Conservation (phyloP, 2,113 vertebrate genomes). For the Daphoenositta chrysoptera region DNA sequence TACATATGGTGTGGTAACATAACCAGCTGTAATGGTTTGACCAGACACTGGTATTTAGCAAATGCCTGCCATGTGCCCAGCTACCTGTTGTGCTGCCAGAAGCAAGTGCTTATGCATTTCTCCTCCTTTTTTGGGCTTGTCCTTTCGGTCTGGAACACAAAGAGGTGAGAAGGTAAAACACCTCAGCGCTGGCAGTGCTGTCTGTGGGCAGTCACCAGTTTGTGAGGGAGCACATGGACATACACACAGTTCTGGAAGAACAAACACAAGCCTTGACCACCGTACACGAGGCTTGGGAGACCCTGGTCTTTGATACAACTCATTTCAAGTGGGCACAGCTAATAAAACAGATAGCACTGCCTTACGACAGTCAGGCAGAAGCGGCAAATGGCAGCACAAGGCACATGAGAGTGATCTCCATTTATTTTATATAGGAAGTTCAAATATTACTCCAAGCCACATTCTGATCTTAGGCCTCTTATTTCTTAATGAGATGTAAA, state of each 20-base stretch:
- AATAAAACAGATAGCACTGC: background rate
- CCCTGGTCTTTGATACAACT: background rate
- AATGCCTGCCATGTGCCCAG: background rate
- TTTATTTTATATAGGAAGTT: background rate
- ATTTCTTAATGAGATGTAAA: background rate
- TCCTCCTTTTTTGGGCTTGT: background rate
- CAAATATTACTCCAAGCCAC: background rate
- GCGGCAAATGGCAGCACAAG: background rate
- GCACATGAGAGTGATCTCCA: background rate
- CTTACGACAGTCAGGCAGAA: background rate
- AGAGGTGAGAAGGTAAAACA: background rate
- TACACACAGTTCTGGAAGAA: background rate
- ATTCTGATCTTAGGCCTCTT: background rate
- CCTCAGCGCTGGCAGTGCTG: background rate
- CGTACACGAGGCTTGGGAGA: accelerated
- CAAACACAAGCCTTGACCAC: background rate
- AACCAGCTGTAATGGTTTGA: conserved; percentile 1
- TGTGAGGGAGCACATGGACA: background rate
- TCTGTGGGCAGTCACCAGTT: accelerated
- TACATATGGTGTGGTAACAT: background rate
- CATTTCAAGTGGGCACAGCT: background rate
- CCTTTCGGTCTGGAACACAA: background rate
- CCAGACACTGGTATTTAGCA: background rate
- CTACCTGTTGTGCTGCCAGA: background rate
- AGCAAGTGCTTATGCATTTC: background rate